Percentiles rank a stretch among this genome's conserved stretches.
Evolutionary conservation across 1,140 invertebrate species (phyloP).

Genomic region (Heliconius congener): DNA sequence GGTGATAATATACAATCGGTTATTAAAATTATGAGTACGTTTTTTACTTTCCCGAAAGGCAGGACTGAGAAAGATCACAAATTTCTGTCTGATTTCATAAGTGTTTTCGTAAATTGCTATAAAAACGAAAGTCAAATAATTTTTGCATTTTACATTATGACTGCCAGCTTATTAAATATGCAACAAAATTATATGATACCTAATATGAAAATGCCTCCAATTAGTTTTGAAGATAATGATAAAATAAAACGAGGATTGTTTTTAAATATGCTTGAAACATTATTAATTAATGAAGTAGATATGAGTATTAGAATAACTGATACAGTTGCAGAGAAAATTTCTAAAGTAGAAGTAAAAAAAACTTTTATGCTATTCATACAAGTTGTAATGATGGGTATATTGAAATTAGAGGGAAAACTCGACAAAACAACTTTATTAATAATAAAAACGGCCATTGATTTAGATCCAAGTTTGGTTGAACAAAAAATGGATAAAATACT

Average conservation of each 20-base stretch:
- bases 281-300: conserved; percentile 65
- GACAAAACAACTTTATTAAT: conserved; percentile 68
- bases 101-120: conserved; percentile 63
- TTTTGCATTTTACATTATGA: conserved; percentile 72
- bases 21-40: conserved; percentile 65
- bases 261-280: conserved; percentile 58
- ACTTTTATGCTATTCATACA: conserved; percentile 65
- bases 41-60: conserved; percentile 64
- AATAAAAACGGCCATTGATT: conserved; percentile 60
- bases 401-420: conserved; percentile 67
- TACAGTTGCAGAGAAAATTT: conserved; percentile 62
- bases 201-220: conserved; percentile 55
- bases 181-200: conserved; percentile 62
- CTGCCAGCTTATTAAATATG: conserved; percentile 55
- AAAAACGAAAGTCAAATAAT: conserved; percentile 61
- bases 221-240: conserved; percentile 58
- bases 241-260: conserved; percentile 67
- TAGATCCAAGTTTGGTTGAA: conserved; percentile 69
- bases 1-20: conserved; percentile 71
- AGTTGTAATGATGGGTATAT: conserved; percentile 59
- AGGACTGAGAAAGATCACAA: conserved; percentile 49
- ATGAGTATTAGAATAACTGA: conserved; percentile 65
- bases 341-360: conserved; percentile 69
- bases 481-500: conserved; percentile 59
- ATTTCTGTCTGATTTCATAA: conserved; percentile 64